Evolutionary conservation across 2,888 invertebrate species (phyloP).

Genomic region (Ophion slaviceki): DNA sequence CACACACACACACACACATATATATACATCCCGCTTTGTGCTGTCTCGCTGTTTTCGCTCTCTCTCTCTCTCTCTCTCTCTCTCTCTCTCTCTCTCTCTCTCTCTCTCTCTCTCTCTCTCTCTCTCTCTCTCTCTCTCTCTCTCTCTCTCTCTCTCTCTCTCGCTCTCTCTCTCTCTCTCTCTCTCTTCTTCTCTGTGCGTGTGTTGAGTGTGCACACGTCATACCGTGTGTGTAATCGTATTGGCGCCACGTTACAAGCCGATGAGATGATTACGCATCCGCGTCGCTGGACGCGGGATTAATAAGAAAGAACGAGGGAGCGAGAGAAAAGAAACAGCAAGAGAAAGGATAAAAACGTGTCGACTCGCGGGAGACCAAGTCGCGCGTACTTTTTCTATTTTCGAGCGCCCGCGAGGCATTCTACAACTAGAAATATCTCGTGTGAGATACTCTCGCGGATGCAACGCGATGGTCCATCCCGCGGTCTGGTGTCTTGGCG

Average conservation of each 20-base stretch:
- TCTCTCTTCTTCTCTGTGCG: neutral
- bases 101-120: neutral
- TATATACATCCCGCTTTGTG: too few relatives aligned
- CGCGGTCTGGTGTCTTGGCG: neutral
- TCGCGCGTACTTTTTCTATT: conserved; percentile 62
- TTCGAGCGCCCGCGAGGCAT: conserved; percentile 62
- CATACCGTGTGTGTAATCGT: conserved; percentile 5
- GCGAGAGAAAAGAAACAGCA: conserved; percentile 10
- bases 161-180: neutral
- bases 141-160: neutral
- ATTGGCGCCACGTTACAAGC: conserved; percentile 55
- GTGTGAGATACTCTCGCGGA: conserved; percentile 38
- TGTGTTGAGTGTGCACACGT: neutral
- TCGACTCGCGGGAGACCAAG: conserved; percentile 46
- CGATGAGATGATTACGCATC: conserved; percentile 50
- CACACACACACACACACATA: too few relatives aligned
- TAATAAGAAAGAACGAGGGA: neutral
- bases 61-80: neutral
- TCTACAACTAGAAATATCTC: conserved; percentile 70
- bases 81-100: neutral
- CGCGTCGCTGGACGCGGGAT: conserved; percentile 10
- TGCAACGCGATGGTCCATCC: neutral
- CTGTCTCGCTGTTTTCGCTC: too few relatives aligned
- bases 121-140: neutral
- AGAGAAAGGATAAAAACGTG: conserved; percentile 9